phyloP scores from a whole-genome alignment of 2,888 invertebrate species.

The Drosophila diplacantha region DNA sequence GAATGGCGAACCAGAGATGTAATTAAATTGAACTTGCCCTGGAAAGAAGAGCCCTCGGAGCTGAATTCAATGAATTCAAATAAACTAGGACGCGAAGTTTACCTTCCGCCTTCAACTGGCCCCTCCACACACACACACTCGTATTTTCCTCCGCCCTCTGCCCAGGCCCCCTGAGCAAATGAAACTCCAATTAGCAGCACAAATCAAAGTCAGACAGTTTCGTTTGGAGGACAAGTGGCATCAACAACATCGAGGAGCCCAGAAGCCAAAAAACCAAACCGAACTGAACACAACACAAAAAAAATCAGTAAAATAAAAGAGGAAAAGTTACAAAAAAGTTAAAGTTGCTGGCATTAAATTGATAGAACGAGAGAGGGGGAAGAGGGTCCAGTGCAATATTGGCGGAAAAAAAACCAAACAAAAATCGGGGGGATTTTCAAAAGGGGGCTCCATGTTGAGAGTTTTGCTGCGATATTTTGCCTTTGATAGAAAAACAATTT shows the following conservation, averaged over 20 bases:
- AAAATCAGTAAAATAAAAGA: not conserved
- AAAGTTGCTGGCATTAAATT: constrained; percentile 62
- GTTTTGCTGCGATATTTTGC: constrained; percentile 59
- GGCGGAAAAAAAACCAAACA: not conserved
- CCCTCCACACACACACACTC: not conserved
- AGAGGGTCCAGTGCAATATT: not conserved
- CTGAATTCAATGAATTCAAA: constrained; percentile 28
- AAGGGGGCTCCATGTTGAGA: constrained; percentile 13
- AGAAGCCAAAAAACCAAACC: constrained; percentile 26
- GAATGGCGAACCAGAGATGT: constrained; percentile 7
- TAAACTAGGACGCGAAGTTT: constrained; percentile 10
- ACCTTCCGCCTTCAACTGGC: not conserved
- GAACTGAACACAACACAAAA: constrained; percentile 3
- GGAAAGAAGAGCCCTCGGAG: constrained; percentile 1
- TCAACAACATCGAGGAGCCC: constrained; percentile 28
- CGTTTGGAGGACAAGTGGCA: constrained; percentile 25
- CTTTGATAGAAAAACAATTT: constrained; percentile 72
- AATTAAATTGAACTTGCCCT: constrained; percentile 24
- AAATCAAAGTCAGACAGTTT: constrained; percentile 59
- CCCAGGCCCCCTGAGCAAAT: constrained; percentile 33
- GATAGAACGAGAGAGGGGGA: constrained; percentile 41
- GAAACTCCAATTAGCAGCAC: constrained; percentile 62
- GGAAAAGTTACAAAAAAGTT: constrained; percentile 42
- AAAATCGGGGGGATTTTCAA: constrained; percentile 3
- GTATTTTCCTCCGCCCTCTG: not conserved